Evolutionary conservation across 2,797 vertebrate genomes (phyloP).

Genomic region (Masticophis lateralis): DNA sequence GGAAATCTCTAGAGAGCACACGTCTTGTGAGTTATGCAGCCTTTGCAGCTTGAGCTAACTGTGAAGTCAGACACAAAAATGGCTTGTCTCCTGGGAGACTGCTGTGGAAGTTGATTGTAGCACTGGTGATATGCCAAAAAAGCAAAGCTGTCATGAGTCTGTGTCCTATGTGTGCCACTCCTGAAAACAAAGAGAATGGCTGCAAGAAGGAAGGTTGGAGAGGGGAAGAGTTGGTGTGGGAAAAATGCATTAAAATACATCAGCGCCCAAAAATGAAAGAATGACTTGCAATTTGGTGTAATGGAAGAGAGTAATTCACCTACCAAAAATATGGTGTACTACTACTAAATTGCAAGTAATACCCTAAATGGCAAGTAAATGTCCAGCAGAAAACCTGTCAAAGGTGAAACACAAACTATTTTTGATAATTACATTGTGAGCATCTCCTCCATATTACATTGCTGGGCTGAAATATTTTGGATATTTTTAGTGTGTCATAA

Average conservation of each 20-base stretch:
- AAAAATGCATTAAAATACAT: neutral
- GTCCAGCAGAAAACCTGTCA: neutral
- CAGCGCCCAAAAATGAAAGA: neutral
- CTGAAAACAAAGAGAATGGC: neutral
- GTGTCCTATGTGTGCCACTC: neutral
- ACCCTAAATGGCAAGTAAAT: neutral
- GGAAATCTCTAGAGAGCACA: conserved; percentile 7
- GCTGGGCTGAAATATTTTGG: neutral
- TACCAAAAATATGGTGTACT: neutral
- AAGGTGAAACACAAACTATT: neutral
- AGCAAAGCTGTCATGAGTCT: neutral
- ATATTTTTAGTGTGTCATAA: neutral
- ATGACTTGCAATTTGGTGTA: neutral
- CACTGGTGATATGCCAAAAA: neutral
- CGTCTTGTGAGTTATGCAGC: neutral
- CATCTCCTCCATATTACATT: neutral
- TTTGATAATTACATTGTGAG: neutral
- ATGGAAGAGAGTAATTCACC: neutral
- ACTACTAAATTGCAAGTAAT: neutral
- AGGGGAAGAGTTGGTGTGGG: too few relatives aligned
- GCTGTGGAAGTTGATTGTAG: neutral
- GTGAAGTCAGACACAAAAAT: conserved; percentile 4
- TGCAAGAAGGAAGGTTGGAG: neutral
- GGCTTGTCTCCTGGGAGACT: neutral
- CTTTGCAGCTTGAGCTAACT: neutral